Base-by-base conservation (phyloP, 2,113 vertebrate genomes). In the Phasianus colchicus region DNA sequence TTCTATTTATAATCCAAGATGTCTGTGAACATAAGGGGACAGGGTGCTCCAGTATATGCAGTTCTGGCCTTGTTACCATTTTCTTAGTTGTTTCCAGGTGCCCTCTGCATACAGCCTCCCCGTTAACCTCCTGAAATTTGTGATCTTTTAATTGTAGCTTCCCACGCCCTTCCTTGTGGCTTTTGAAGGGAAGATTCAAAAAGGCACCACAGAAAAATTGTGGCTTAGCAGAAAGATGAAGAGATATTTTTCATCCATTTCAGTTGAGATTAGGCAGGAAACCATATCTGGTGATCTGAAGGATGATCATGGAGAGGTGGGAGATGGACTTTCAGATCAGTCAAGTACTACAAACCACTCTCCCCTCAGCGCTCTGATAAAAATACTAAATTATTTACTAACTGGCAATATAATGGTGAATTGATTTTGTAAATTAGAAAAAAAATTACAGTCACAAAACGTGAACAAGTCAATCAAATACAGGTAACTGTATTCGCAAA, bases 1-100 rank as follows among this genome's bases (percentile, higher is more conserved):
- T 93, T 60, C 94, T 95, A 95, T 95, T 95, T 95, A 93, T 93
- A 95, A 83, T 54, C 66, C n/a, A 11, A 70, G 58, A 88, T 80
- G 63, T 48, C 82, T 57, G 76, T 85, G 82, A 95, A 95, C 90
- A 95, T 93, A 96, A 86, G 38, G 42, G 38, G 66, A 67, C 38
- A 74, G 71, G 25, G 50, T 10, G 65, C 84, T 94, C 74, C 61
- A 9, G 30, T 57, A 78, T 16, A 21, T 24, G 20, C 25, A 17
- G 73, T 84, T 69, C 61, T 94, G 87, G 66, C 71, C 57, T 55
- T 57, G 42, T 22, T 42, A 70, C 65, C 66, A 22, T n/a, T 85
- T 38, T 45, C 38, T 61, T 60, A 42, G 13, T 85, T 0, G 0
- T 60, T 91, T 80, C 79, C 71, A 83, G 85, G 71, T 94, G 54